A percentile compares a stretch with the other conserved stretches of the same genome.
Conservation (phyloP, 2,113 vertebrate genomes). For the Lota lota region DNA sequence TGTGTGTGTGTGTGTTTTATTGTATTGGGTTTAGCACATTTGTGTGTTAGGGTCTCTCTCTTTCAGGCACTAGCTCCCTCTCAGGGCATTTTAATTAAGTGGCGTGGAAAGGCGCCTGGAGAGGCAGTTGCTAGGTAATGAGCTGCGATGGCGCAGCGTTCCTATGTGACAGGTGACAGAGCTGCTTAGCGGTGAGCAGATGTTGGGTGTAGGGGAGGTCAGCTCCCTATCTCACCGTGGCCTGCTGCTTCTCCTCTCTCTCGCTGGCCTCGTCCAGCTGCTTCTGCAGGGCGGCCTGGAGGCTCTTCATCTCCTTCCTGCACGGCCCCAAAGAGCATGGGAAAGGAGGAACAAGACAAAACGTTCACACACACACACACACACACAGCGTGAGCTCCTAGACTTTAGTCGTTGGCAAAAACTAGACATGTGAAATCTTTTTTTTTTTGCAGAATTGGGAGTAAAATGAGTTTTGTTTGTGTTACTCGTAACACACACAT, state of each 20-base stretch:
- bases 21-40: too few species aligned
- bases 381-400: too few species aligned
- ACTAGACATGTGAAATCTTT: too few species aligned
- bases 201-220: constrained; percentile 47
- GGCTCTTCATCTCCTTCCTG: constrained; percentile 97
- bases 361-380: too few species aligned
- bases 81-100: constrained; percentile 40
- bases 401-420: too few species aligned
- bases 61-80: background rate
- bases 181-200: constrained; percentile 36
- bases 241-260: constrained; percentile 93
- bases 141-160: constrained; percentile 34
- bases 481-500: too few species aligned
- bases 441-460: too few species aligned
- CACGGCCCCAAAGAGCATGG: too few species aligned
- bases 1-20: too few species aligned
- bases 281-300: constrained; percentile 92
- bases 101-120: constrained; percentile 13
- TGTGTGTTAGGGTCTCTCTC: background rate
- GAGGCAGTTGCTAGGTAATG: constrained; percentile 49
- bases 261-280: constrained; percentile 92
- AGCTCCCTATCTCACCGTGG: constrained; percentile 82
- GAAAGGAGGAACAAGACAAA: too few species aligned
- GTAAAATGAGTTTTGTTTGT: too few species aligned
- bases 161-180: constrained; percentile 53